Base-by-base conservation (phyloP, 2,797 vertebrate species). In the Oreochromis mossambicus region DNA sequence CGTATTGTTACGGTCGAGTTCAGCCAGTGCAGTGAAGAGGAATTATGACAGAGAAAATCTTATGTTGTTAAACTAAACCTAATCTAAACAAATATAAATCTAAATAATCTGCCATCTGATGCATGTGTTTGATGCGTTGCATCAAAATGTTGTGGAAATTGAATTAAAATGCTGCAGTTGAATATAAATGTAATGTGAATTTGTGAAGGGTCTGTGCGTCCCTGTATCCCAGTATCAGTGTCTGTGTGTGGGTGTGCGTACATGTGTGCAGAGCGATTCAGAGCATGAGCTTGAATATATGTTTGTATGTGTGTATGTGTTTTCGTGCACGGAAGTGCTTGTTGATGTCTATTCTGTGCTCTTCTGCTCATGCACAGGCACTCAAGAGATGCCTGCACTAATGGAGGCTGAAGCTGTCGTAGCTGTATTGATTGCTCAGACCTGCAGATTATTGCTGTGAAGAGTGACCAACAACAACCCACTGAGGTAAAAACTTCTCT, bases 361-460 rank as follows among this genome's bases (percentile, higher is more conserved):
- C 92, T 83, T 91, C 87, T 93, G 91, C 93, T 94, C 95, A 96
- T 95, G 95, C 95, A 94, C 93, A 91, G 92, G 85, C 92, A 95
- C 95, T 96, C 96, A 89, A 93, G 95, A 95, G 93, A 93, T 93
- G 92, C 89, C 88, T n/a, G 83, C 83, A 73, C 92, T 96, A 96
- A 96, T 96, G 96, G 96, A 95, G 83, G 94, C 93, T 87, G 94
- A 89, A 90, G 95, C 91, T 93, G 94, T 95, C 93, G 83, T 89
- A 92, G 89, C 88, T 29, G 91, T 96, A 97, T 97, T 95, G 96
- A 97, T 97, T 95, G 96, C 94, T 94, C 94, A 93, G 95, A 94
- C 95, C 94, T 92, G 90, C 94, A 94, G 95, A 96, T 97, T 96
- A 96, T 96, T 96, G 95, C 95, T 96, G 90, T 95, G 94, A 96